Conservation (phyloP, 1,140 invertebrate species). For the Pseudomyrmex flavicornis region DNA sequence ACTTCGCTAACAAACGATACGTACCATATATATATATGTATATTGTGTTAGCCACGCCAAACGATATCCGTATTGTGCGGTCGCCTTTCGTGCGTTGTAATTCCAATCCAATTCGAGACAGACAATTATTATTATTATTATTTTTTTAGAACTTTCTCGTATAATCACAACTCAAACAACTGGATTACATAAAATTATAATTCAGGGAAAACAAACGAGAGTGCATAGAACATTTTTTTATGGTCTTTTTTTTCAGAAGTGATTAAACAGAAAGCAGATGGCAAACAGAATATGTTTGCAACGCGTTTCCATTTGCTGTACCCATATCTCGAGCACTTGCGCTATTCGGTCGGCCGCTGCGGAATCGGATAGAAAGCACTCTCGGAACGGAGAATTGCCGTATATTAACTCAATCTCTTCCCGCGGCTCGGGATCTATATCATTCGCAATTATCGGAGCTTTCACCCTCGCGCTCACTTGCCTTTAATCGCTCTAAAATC, state of each 20-base stretch:
- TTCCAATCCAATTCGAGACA: too few relatives aligned
- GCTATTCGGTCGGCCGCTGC: slow-evolving; percentile 1
- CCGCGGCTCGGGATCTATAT: background rate
- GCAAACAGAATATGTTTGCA: background rate
- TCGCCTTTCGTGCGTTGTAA: too few relatives aligned
- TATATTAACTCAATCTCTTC: slow-evolving; percentile 10
- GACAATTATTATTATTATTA: too few relatives aligned
- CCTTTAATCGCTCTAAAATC: slow-evolving; percentile 68
- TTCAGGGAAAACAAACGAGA: too few relatives aligned
- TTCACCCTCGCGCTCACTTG: slow-evolving; percentile 42
- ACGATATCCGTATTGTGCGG: too few relatives aligned
- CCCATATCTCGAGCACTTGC: background rate
- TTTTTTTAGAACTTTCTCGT: too few relatives aligned
- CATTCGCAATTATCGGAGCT: slow-evolving; percentile 51
- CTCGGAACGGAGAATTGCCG: background rate
- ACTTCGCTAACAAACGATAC: slow-evolving; percentile 17
- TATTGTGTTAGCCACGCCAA: background rate
- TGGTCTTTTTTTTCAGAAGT: too few relatives aligned
- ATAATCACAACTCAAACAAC: too few relatives aligned
- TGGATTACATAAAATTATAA: too few relatives aligned
- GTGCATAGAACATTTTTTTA: too few relatives aligned
- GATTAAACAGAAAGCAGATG: slow-evolving; percentile 14
- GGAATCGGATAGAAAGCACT: slow-evolving; percentile 40
- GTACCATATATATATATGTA: background rate
- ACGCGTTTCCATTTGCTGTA: slow-evolving; percentile 13